These are phyloP conservation scores for Phalera bucephala DNA, from an alignment of 2,888 invertebrate species.

Conservation along the genomic window DNA sequence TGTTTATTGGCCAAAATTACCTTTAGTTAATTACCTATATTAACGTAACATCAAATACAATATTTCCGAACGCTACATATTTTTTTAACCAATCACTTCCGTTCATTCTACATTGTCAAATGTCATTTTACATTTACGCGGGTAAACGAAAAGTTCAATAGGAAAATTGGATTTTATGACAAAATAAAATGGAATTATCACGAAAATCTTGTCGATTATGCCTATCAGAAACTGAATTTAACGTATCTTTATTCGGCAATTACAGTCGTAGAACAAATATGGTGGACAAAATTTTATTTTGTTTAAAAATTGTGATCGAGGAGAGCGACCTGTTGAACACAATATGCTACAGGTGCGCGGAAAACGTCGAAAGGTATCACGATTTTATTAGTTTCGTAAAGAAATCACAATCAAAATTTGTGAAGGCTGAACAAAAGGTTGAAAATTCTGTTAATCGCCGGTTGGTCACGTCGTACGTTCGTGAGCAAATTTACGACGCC, in stretches of 20 bases:
- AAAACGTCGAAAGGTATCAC: constrained; percentile 64
- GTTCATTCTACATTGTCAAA: constrained; percentile 11
- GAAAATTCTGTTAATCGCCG: constrained; percentile 42
- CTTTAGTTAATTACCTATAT: too few species aligned
- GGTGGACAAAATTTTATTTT: constrained; percentile 62
- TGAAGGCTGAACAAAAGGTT: constrained; percentile 33
- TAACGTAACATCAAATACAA: too few species aligned
- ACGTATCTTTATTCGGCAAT: constrained; percentile 58
- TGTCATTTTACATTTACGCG: constrained; percentile 19
- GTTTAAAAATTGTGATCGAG: constrained; percentile 61
- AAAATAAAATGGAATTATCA: constrained; percentile 55
- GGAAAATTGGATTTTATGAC: constrained; percentile 5
- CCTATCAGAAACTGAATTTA: constrained; percentile 64
- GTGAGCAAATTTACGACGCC: constrained; percentile 60
- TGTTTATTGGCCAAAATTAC: constrained; percentile 52
- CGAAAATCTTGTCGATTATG: constrained; percentile 64
- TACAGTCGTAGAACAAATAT: constrained; percentile 58
- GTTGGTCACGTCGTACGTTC: constrained; percentile 56
- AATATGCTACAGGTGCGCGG: constrained; percentile 68
- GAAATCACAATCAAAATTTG: constrained; percentile 52
- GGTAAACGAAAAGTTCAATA: constrained; percentile 11
- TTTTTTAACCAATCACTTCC: constrained; percentile 26
- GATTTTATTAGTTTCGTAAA: constrained; percentile 57
- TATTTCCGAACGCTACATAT: constrained; percentile 19
- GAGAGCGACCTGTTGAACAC: constrained; percentile 55